Percentiles rank a stretch among this genome's conserved stretches.
Evolutionary conservation across 2,888 invertebrate species (phyloP).

Genomic region (Dasysyrphus albostriatus): DNA sequence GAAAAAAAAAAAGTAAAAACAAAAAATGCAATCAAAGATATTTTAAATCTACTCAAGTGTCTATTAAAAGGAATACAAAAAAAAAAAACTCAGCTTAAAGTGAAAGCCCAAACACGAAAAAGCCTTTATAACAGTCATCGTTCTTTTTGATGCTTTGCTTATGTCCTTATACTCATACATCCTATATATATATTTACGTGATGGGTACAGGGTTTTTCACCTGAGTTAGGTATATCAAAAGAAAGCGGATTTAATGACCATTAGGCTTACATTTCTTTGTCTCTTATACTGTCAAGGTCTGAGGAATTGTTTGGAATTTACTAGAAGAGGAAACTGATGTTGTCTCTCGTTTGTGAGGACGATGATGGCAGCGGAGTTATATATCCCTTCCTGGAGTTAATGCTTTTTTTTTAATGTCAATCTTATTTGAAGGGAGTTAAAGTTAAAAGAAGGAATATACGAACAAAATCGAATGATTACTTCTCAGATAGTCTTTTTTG

Average conservation of each 20-base stretch:
- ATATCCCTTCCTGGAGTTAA: constrained; percentile 24
- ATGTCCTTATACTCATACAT: constrained; percentile 21
- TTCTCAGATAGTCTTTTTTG: no score
- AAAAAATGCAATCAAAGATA: constrained; percentile 55
- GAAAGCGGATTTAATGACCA: constrained; percentile 56
- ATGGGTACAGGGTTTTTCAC: constrained; percentile 14
- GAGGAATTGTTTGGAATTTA: constrained; percentile 50
- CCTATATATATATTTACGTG: background rate
- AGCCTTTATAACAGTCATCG: constrained; percentile 16
- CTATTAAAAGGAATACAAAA: constrained; percentile 33
- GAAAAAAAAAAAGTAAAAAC: constrained; percentile 9
- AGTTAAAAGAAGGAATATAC: background rate
- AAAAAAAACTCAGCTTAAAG: constrained; percentile 28
- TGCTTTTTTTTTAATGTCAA: constrained; percentile 53
- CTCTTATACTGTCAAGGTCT: constrained; percentile 25
- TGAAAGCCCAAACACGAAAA: constrained; percentile 30
- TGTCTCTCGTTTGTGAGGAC: background rate
- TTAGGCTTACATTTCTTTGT: constrained; percentile 41
- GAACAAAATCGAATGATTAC: background rate
- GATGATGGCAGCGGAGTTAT: background rate
- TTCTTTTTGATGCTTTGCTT: constrained; percentile 38
- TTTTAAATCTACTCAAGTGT: constrained; percentile 59
- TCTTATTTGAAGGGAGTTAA: constrained; percentile 29
- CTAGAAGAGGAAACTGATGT: constrained; percentile 14
- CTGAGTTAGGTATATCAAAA: constrained; percentile 39